Conservation (phyloP, 2,797 vertebrate species). For the Trachurus trachurus region DNA sequence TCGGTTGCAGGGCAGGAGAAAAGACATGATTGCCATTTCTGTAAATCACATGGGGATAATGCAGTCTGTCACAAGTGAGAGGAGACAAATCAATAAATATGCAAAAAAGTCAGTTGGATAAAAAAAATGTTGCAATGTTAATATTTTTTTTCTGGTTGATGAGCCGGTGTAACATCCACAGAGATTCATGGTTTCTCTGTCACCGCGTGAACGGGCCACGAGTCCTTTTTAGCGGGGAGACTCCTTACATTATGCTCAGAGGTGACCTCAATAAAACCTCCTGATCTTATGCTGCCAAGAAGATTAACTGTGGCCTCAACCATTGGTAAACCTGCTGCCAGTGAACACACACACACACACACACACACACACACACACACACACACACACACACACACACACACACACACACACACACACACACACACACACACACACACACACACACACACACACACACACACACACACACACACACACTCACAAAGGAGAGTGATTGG, state of each 20-base stretch:
- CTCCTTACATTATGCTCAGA: slow-evolving; percentile 51
- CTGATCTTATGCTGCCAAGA: slow-evolving; percentile 57
- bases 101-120: slow-evolving; percentile 29
- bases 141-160: slow-evolving; percentile 19
- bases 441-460: slow-evolving; percentile 56
- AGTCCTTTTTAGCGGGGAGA: slow-evolving; percentile 34
- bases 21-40: slow-evolving; percentile 52
- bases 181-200: slow-evolving; percentile 16
- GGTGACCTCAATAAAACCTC: slow-evolving; percentile 68
- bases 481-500: slow-evolving; percentile 50
- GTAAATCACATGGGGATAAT: slow-evolving; percentile 57
- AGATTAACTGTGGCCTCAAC: slow-evolving; percentile 60
- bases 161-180: slow-evolving; percentile 8
- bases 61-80: slow-evolving; percentile 44
- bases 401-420: not conserved
- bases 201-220: slow-evolving; percentile 5
- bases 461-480: slow-evolving; percentile 1
- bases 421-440: slow-evolving; percentile 52
- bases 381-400: not conserved
- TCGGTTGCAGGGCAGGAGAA: slow-evolving; percentile 6
- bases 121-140: slow-evolving; percentile 9
- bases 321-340: slow-evolving; percentile 19
- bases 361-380: not conserved
- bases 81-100: slow-evolving; percentile 52
- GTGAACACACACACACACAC: slow-evolving; percentile 45